Evolutionary conservation across 2,113 vertebrate genomes (phyloP), one percentile per base, ranked within the genome.

Genomic region (Oreochromis niloticus): DNA sequence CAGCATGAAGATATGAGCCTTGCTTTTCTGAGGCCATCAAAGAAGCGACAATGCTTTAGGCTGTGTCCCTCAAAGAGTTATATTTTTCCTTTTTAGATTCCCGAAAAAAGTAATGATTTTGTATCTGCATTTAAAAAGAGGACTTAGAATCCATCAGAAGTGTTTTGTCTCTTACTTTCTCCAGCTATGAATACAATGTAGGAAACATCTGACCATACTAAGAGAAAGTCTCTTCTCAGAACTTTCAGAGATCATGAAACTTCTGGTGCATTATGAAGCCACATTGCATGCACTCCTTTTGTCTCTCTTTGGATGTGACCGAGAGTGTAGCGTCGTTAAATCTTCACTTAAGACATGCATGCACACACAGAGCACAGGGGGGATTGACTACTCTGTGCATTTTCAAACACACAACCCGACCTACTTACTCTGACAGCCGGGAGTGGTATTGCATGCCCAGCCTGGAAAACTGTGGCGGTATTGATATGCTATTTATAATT

Each of bases 401-500:
- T 89, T 83, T 75, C 81, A 92, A 82, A 90, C 61, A 83, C 88
- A 84, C 90, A 85, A 73, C 41, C 41, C 89, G 91, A 94, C 94
- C 94, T 95, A 94, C 93, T 94, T 95, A 93, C 82, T 90, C 85
- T 87, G 89, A 94, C 91, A 95, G 92, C 90, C 86, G 75, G 85
- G 87, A 92, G 91, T 93, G 87, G 78, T 83, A 90, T 66, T 88
- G 85, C 92, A 91, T 89, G 88, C 88, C 89, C 88, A 43, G 92
- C 92, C 92, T 84, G 86, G 89, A 95, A 95, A 93, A 93, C 87
- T 90, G 78, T 86, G 88, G 81, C 78, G 12, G 90, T 95, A 95
- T 95, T 93, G 94, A 95, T 95, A 95, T 95, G 91, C 94, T 96
- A 95, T 95, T 96, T 95, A 95, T 96, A 96, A 95, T 93, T 94